These are phyloP conservation scores for Drosophila kanapiae DNA, from an alignment of 1,140 invertebrate genomes.

Conservation along the genomic window DNA sequence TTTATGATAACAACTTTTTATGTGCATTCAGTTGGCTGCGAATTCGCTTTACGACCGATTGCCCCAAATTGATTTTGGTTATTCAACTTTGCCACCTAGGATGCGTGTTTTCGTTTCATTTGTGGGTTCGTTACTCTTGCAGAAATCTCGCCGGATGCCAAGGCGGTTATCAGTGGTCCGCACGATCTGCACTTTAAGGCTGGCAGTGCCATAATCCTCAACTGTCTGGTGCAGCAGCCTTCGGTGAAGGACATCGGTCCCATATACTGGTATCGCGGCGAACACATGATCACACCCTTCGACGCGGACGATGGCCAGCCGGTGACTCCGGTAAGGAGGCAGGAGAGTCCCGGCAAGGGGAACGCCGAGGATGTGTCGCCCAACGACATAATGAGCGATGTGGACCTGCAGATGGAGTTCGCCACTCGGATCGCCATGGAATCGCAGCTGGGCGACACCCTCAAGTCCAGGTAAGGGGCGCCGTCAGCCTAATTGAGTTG, in stretches of 20 bases:
- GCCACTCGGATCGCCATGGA: conserved; percentile 79
- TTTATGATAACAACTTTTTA: conserved; percentile 65
- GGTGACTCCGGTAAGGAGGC: not conserved
- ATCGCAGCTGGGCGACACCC: conserved; percentile 76
- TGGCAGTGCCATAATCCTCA: conserved; percentile 92
- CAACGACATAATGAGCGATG: conserved; percentile 61
- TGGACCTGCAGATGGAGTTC: conserved; percentile 73
- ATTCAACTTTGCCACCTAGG: conserved; percentile 16
- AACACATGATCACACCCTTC: conserved; percentile 79
- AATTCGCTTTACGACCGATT: conserved; percentile 58
- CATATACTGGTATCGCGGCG: conserved; percentile 93
- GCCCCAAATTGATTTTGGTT: conserved; percentile 47
- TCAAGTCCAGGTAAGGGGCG: conserved; percentile 73
- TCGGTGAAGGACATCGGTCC: conserved; percentile 93
- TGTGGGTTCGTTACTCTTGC: conserved; percentile 19
- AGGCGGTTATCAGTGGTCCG: conserved; percentile 91
- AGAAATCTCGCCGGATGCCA: conserved; percentile 89
- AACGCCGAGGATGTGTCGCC: conserved; percentile 20
- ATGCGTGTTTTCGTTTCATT: conserved; percentile 29
- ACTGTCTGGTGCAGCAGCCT: conserved; percentile 92
- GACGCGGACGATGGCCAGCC: conserved; percentile 75
- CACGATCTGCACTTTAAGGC: conserved; percentile 93
- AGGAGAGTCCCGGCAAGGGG: not conserved
- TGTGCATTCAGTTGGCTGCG: conserved; percentile 43
- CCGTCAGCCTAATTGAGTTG: conserved; percentile 30